Conservation (phyloP, 1,140 invertebrate species). For the Eriocheir sinensis region DNA sequence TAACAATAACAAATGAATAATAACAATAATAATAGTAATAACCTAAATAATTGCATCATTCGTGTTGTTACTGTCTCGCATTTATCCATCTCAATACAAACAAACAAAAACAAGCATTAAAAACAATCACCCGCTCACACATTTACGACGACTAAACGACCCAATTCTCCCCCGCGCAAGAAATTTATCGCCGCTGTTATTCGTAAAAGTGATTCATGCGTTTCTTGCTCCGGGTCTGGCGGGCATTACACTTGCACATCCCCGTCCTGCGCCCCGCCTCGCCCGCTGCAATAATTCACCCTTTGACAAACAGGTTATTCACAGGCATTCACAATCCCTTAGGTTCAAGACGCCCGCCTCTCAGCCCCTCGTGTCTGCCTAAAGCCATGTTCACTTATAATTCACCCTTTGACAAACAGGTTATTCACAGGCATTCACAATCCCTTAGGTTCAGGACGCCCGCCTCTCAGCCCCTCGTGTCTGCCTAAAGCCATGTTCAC, state of each 20-base stretch:
- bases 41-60: too few relatives aligned
- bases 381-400: too few relatives aligned
- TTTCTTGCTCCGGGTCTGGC: background rate
- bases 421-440: too few relatives aligned
- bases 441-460: background rate
- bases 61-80: too few relatives aligned
- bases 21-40: too few relatives aligned
- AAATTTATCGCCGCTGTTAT: background rate
- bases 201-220: background rate
- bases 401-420: background rate
- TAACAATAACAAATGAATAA: too few relatives aligned
- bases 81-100: too few relatives aligned
- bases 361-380: too few relatives aligned
- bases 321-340: too few relatives aligned
- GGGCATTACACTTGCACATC: background rate
- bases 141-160: constrained; percentile 10
- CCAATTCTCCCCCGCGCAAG: constrained; percentile 5
- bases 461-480: background rate
- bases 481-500: too few relatives aligned
- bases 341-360: background rate
- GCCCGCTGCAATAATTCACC: background rate
- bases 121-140: background rate
- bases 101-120: too few relatives aligned
- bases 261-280: background rate
- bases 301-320: background rate